Base-by-base conservation (phyloP, 2,888 invertebrate species). In the Augiades crinisus region DNA sequence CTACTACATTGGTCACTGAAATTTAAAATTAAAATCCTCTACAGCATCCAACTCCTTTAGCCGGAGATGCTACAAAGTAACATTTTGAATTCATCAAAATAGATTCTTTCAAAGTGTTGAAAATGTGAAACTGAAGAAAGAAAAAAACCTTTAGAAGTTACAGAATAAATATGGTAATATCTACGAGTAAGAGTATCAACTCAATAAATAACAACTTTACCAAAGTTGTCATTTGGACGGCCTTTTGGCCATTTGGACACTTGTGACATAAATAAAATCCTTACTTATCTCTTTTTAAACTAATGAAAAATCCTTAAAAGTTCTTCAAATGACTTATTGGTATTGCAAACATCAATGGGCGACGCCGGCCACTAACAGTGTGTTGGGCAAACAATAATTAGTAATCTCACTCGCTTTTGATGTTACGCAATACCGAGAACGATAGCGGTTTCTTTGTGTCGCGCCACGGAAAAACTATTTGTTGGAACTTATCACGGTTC, bases 391-490 rank as follows among this genome's bases (percentile, higher is more conserved):
- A 19, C 19, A 22, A 10, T 30, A 46, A 37, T 17, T 17, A 14
- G 22, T 38, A 47, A 47, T 38, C 21, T 16, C 47, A 5, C 27
- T 40, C 21, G 30, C 14, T 31, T 34, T 57, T 52, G 30, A 47
- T 55, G 52, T 60, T 60, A 58, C 55, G 55, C 55, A 54, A 59
- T 54, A 46, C 40, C 53, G 55, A 49, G 52, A 52, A 33, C 40
- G 53, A 49, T 54, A 52, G 37, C 40, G 53, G 53, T 40, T 54
- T 55, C 49, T 58, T 58, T 52, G 53, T 51, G 49, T 47, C 19
- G 44, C 54, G 49, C 46, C 19, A 41, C 54, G 49, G 41, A 55
- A 59, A 58, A 58, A 58, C 55, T 49, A 51, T 57, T 56, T 43
- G 40, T 41, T 37, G 56, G 51, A 55, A 53, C 52, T 49, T 34